Evolutionary conservation across 2,797 vertebrate genomes (phyloP).

Genomic region (Serranus cabrilla): DNA sequence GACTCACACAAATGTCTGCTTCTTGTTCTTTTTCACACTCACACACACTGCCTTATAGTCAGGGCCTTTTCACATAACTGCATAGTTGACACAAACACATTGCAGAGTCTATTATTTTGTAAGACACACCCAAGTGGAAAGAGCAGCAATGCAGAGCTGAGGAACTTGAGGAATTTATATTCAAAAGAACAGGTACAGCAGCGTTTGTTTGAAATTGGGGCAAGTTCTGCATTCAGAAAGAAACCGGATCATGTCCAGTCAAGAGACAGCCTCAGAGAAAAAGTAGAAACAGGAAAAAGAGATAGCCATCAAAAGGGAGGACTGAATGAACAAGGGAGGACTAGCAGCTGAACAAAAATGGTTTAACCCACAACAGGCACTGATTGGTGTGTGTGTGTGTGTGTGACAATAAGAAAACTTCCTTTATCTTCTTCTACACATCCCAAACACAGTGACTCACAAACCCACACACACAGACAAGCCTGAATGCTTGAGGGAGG

Average conservation of each 20-base stretch:
- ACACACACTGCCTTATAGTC: not conserved
- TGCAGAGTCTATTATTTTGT: constrained; percentile 10
- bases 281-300: constrained; percentile 14
- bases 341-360: not conserved
- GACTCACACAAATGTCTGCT: not conserved
- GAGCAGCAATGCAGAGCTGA: constrained; percentile 13
- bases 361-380: not conserved
- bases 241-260: not conserved
- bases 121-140: constrained; percentile 58
- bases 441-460: constrained; percentile 58
- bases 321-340: constrained; percentile 4
- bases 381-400: not conserved
- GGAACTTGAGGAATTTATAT: constrained; percentile 5
- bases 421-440: constrained; percentile 43
- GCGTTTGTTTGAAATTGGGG: not conserved
- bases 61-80: not conserved
- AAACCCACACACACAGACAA: constrained; percentile 27
- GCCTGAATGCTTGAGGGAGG: constrained; percentile 15
- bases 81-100: constrained; percentile 14
- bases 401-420: constrained; percentile 15
- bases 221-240: not conserved
- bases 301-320: constrained; percentile 12
- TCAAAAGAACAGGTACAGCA: constrained; percentile 13
- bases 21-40: not conserved
- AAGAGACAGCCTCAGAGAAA: not conserved